Conservation (phyloP, 2,888 invertebrate genomes). For the Dysmachus trigonus region DNA sequence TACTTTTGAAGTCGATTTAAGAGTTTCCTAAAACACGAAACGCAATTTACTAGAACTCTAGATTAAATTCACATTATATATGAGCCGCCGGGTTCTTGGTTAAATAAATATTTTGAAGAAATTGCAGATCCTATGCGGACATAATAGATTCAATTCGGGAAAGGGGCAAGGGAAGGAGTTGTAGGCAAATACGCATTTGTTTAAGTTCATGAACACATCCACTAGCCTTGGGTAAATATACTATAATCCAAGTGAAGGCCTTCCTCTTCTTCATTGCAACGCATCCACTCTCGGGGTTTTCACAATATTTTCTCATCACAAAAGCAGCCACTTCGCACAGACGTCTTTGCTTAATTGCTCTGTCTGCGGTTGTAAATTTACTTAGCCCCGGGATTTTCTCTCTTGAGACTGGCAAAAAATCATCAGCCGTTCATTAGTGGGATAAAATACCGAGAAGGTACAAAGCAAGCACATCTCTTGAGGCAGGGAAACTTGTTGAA, state of each 20-base stretch:
- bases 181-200: not conserved
- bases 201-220: not conserved
- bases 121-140: not conserved
- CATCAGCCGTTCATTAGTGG: not conserved
- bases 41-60: not conserved
- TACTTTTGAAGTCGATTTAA: not conserved
- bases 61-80: not conserved
- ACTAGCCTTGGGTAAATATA: not conserved
- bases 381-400: not conserved
- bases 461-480: not conserved
- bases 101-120: not conserved
- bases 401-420: not conserved
- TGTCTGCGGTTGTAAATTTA: not conserved
- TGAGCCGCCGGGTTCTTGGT: not conserved
- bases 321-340: constrained; percentile 2
- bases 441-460: not conserved
- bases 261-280: not conserved
- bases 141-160: not conserved
- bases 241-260: not conserved
- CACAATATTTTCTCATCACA: not conserved
- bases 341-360: not conserved
- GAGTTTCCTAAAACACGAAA: not conserved
- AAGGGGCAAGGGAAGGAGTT: not conserved
- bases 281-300: not conserved
- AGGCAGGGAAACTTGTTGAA: not conserved